These are phyloP conservation scores for Homarus gammarus DNA, from an alignment of 2,888 invertebrate species.

Conservation along the genomic window DNA sequence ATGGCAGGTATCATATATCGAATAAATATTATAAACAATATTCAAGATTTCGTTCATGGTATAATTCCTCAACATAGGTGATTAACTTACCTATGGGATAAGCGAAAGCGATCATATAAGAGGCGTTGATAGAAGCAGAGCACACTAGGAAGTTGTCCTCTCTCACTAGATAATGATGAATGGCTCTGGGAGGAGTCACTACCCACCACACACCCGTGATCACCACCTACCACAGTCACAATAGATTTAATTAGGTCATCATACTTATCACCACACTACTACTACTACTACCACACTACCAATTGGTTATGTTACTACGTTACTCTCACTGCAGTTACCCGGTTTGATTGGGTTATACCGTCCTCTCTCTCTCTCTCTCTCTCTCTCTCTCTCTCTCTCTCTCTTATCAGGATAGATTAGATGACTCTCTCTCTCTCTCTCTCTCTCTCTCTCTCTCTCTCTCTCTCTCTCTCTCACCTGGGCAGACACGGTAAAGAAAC, in stretches of 20 bases:
- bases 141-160: conserved; percentile 96
- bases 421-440: too few species aligned
- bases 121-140: conserved; percentile 93
- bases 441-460: background rate
- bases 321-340: too few species aligned
- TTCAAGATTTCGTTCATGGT: too few species aligned
- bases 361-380: background rate
- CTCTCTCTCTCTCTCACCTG: conserved; percentile 84
- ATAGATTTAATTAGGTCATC: too few species aligned
- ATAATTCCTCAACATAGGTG: too few species aligned
- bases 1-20: too few species aligned
- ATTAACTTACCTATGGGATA: conserved; percentile 86
- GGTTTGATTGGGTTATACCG: background rate
- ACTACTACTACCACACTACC: too few species aligned
- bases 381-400: background rate
- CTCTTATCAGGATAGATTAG: background rate
- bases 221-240: too few species aligned
- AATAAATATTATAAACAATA: too few species aligned
- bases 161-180: conserved; percentile 93
- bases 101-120: conserved; percentile 95
- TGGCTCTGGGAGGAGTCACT: conserved; percentile 92
- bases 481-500: conserved; percentile 90
- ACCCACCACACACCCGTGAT: conserved; percentile 96
- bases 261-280: too few species aligned
- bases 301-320: too few species aligned